These are phyloP conservation scores for Bombus waltoni DNA, from an alignment of 1,140 invertebrate genomes.

Conservation along the genomic window DNA sequence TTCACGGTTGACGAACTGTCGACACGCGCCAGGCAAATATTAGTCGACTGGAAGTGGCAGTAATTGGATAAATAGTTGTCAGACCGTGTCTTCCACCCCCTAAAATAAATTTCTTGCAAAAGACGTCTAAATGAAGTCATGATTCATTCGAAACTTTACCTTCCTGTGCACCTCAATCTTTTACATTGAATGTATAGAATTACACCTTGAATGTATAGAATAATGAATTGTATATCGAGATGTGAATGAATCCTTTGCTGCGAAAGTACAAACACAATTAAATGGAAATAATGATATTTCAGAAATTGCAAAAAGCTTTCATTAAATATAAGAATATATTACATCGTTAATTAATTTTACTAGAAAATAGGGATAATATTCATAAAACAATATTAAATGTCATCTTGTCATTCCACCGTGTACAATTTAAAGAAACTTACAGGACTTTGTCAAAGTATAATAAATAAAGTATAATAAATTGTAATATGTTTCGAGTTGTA, in stretches of 20 bases:
- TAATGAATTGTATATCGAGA: no score
- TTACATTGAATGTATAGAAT: background rate
- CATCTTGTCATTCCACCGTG: background rate
- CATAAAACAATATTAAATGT: background rate
- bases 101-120: background rate
- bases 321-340: background rate
- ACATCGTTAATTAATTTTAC: background rate
- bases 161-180: background rate
- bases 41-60: conserved; percentile 54
- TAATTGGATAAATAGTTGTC: conserved; percentile 57
- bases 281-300: background rate
- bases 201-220: no score
- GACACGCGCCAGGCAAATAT: conserved; percentile 50
- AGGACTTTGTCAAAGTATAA: no score
- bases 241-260: no score
- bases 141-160: background rate
- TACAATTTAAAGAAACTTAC: background rate
- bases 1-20: conserved; percentile 50
- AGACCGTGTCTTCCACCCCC: no score
- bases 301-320: background rate
- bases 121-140: background rate
- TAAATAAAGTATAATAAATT: no score
- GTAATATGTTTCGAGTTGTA: background rate
- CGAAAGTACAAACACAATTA: no score
- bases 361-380: background rate